Evolutionary conservation across 1,140 invertebrate species (phyloP).

Genomic region (Chrysoperla carnea): DNA sequence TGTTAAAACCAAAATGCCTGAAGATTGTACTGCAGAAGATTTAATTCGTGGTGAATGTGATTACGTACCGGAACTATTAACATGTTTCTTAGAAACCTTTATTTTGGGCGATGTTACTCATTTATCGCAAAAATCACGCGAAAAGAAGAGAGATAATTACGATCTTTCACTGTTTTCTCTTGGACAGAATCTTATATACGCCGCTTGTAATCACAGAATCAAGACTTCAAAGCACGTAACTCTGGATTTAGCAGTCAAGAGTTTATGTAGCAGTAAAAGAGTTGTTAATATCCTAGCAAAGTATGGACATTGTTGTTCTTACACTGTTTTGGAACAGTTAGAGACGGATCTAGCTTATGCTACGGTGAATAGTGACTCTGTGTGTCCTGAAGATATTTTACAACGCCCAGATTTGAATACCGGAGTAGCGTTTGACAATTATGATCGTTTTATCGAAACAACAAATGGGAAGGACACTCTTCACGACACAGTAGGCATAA

Average conservation of each 20-base stretch:
- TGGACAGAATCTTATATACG: no score
- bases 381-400: slow-evolving; percentile 14
- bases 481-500: slow-evolving; percentile 27
- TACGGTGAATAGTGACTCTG: slow-evolving; percentile 1
- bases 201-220: no score
- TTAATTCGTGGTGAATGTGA: no score
- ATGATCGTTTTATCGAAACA: slow-evolving; percentile 24
- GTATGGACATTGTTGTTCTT: slow-evolving; percentile 17
- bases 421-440: slow-evolving; percentile 24
- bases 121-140: slow-evolving; percentile 10
- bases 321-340: slow-evolving; percentile 14
- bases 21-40: no score
- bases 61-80: no score
- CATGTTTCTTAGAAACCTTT: no score
- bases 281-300: slow-evolving; percentile 11
- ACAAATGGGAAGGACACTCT: slow-evolving; percentile 22
- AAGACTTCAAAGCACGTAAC: slow-evolving; percentile 13
- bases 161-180: no score
- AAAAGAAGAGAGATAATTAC: not conserved
- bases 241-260: slow-evolving; percentile 14
- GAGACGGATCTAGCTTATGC: slow-evolving; percentile 16
- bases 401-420: slow-evolving; percentile 8
- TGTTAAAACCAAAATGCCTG: no score
- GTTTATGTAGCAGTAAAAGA: slow-evolving; percentile 17
- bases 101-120: slow-evolving; percentile 1